These are phyloP conservation scores for Thumatha senex DNA, from an alignment of 2,888 invertebrate genomes.

Conservation along the genomic window DNA sequence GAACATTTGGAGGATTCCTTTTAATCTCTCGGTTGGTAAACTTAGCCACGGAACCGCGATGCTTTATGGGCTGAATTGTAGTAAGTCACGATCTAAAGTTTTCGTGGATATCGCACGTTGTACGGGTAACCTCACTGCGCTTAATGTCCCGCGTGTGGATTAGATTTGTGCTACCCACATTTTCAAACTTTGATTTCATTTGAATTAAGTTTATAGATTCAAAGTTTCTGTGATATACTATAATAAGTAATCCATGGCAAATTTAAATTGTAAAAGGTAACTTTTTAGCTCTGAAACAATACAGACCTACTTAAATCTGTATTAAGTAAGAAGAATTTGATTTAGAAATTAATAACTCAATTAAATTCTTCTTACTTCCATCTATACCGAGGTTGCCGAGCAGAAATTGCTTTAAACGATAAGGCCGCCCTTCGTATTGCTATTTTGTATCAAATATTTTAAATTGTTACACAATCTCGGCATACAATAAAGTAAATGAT, in stretches of 20 bases:
- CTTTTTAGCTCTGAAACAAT: too few relatives aligned
- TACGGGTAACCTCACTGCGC: slow-evolving; percentile 20
- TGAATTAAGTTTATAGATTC: slow-evolving; percentile 4
- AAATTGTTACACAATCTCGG: too few relatives aligned
- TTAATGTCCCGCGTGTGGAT: slow-evolving; percentile 26
- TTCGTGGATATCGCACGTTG: slow-evolving; percentile 18
- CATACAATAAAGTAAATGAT: too few relatives aligned
- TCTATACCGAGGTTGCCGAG: too few relatives aligned
- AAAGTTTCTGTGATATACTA: neutral
- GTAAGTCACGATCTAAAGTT: slow-evolving; percentile 37
- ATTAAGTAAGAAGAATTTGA: too few relatives aligned
- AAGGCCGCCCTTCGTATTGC: too few relatives aligned
- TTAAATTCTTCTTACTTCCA: too few relatives aligned
- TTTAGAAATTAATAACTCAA: too few relatives aligned
- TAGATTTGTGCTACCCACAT: slow-evolving; percentile 15
- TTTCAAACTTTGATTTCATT: slow-evolving; percentile 16
- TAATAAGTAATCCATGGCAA: neutral
- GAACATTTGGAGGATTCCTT: slow-evolving; percentile 46
- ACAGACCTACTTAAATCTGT: too few relatives aligned
- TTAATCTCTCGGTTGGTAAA: slow-evolving; percentile 37
- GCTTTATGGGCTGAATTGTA: slow-evolving; percentile 33
- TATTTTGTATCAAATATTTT: too few relatives aligned
- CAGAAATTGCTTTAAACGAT: too few relatives aligned
- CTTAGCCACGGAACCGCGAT: slow-evolving; percentile 22
- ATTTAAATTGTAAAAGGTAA: neutral